These are phyloP conservation scores for Trachemys scripta DNA, from an alignment of 2,113 vertebrate species.

Conservation along the genomic window DNA sequence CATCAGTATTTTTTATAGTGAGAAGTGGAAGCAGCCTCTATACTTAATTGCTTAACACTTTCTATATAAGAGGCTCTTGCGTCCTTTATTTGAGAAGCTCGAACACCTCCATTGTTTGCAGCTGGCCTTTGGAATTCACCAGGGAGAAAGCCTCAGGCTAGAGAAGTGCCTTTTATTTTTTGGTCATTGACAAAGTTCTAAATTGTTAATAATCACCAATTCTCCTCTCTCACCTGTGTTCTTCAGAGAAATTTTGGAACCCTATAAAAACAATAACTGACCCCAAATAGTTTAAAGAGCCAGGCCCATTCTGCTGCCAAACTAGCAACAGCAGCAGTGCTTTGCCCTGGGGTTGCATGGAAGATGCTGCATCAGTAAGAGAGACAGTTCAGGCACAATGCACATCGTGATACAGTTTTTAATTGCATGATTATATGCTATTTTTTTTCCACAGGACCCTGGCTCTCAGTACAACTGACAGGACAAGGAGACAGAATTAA, in stretches of 20 bases:
- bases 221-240: background rate
- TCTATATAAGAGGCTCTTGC: slow-evolving; percentile 24
- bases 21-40: background rate
- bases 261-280: background rate
- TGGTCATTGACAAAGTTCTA: no score
- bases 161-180: background rate
- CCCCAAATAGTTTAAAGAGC: background rate
- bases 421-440: background rate
- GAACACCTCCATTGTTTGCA: slow-evolving; percentile 39
- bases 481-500: no score
- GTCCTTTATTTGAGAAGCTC: slow-evolving; percentile 59
- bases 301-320: background rate
- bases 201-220: background rate
- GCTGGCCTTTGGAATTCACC: slow-evolving; percentile 54
- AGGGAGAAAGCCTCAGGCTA: slow-evolving; percentile 38
- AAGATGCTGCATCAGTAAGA: background rate
- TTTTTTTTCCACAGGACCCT: no score
- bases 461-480: background rate
- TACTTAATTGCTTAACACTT: slow-evolving; percentile 33
- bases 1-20: slow-evolving; percentile 25
- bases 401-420: background rate
- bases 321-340: background rate
- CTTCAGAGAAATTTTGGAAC: background rate
- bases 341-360: background rate
- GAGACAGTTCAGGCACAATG: background rate